A percentile compares a stretch with the other conserved stretches of the same genome.
Conservation (phyloP, 2,113 vertebrate genomes). For the Strix uralensis region DNA sequence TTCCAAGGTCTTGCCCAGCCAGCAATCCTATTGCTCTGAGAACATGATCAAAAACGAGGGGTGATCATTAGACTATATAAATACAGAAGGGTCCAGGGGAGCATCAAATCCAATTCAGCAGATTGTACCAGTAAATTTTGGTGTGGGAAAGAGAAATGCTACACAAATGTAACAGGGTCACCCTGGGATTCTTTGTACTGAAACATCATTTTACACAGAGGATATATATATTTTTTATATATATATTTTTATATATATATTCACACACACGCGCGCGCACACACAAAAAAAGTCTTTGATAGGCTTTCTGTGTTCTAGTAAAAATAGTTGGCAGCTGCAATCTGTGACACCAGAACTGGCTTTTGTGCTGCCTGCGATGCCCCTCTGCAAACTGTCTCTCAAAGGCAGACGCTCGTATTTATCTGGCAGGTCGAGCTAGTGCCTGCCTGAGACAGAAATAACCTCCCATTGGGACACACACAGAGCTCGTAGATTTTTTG, state of each 20-base stretch:
- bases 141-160: slow-evolving; percentile 57
- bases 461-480: slow-evolving; percentile 91
- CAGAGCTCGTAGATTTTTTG: slow-evolving; percentile 98
- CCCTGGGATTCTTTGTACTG: slow-evolving; percentile 86
- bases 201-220: slow-evolving; percentile 83
- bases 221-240: slow-evolving; percentile 79
- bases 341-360: slow-evolving; percentile 69
- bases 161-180: slow-evolving; percentile 80
- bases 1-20: slow-evolving; percentile 14
- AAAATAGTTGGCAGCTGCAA: slow-evolving; percentile 77
- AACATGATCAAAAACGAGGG: background rate
- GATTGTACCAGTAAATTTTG: slow-evolving; percentile 19
- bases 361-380: slow-evolving; percentile 59
- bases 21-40: slow-evolving; percentile 22
- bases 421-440: slow-evolving; percentile 94
- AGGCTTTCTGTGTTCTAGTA: slow-evolving; percentile 82
- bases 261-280: slow-evolving; percentile 47
- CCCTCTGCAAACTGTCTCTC: slow-evolving; percentile 68
- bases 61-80: background rate
- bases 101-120: slow-evolving; percentile 36
- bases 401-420: slow-evolving; percentile 94
- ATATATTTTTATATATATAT: slow-evolving; percentile 73
- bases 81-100: slow-evolving; percentile 1
- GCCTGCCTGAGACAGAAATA: slow-evolving; percentile 96
- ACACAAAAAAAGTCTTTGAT: slow-evolving; percentile 75